Base-by-base conservation (phyloP, 2,797 vertebrate genomes). In the Chanos chanos region DNA sequence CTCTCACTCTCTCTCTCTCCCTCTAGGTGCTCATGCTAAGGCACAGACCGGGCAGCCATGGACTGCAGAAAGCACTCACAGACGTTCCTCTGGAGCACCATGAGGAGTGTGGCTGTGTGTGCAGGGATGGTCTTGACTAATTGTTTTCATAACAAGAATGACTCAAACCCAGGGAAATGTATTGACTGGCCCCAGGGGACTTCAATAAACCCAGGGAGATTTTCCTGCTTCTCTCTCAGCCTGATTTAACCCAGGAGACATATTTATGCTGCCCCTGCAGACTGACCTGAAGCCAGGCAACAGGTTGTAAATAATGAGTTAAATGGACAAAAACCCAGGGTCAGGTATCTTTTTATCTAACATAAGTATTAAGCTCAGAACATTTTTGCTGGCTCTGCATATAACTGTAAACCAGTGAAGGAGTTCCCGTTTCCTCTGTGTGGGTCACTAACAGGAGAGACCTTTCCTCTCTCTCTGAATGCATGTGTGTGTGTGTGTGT, bases 51-150 rank as follows among this genome's bases (percentile, higher is more conserved):
- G 95, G 94, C 2, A 81, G 85, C 49, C 84, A 86, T 30, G 92
- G 92, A 22, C 73, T 97, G 71, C 96, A 95, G 77, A 98, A 98
- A 84, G 91, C 94, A 4, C 82, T 99, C 83, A 92, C 94, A 0
- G 96, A 99, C 10, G 94, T 99, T 68, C 77, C 88, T 57, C 78
- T 99, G 89, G 97, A 99, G 73, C 97, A 99, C 81, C 97, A 99
- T 0, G 97, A 99, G 70, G 94, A 96, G 77, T 99, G 97, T 70
- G 83, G 89, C 86, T 99, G 97, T 76, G 88, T 92, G 68, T 99
- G 97, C 79, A 91, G 90, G 84, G 92, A 94, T 58, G 91, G 89
- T 86, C 77, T 77, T 1, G 91, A 91, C 84, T 94, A 91, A 82
- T 89, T n/a, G n/a, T n/a, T n/a, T n/a, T n/a, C n/a, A n/a, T n/a